Base-by-base conservation (phyloP, 2,888 invertebrate genomes). In the Brassicogethes aeneus region DNA sequence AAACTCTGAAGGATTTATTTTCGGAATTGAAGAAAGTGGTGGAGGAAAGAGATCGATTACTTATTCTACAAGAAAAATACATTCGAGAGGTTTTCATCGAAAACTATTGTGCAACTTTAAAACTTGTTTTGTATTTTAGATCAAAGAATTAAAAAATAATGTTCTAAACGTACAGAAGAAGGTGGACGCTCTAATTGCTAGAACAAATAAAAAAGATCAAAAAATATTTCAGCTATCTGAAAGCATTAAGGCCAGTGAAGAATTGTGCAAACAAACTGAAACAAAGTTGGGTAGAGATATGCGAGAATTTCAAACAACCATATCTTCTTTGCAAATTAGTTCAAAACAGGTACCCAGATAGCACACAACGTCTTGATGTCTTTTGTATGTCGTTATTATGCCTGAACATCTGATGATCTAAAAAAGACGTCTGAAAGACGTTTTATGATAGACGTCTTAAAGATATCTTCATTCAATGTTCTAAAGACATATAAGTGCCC, bases 1-100 rank as follows among this genome's bases (percentile, higher is more conserved):
- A 51, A 31, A 59, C 60, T 1, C 40, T 62, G 5, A 56, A 52
- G 29, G 56, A 62, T 43, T 42, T 64, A 29, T 35, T 62, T 17
- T 52, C 46, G 17, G 59, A 65, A 35, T 54, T 54, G 42, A 55
- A 60, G 47, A 42, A 37, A 16, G 29, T 60, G 10, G 47, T 53
- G 10, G 46, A 42, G 41, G 47, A 64, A 44, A 49, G 60, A 36
- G 58, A 65, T 43, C 40, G 41, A 8, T 39, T 63, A 2, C 2
- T 55, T 2, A 40, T 46, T 34, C 48, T 51, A 30, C 56, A 57
- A 30, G 53, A 54, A 36, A 47, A 55, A 36, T 37, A 47, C 14
- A 15, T 42, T 8, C 38, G 51, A 41, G 54, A 60, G 39, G 60
- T 61, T n/a, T n/a, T n/a, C n/a, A n/a, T n/a, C n/a, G n/a, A n/a